These are phyloP conservation scores for Amblyornis subalaris DNA, from an alignment of 2,113 vertebrate genomes.

Conservation along the genomic window DNA sequence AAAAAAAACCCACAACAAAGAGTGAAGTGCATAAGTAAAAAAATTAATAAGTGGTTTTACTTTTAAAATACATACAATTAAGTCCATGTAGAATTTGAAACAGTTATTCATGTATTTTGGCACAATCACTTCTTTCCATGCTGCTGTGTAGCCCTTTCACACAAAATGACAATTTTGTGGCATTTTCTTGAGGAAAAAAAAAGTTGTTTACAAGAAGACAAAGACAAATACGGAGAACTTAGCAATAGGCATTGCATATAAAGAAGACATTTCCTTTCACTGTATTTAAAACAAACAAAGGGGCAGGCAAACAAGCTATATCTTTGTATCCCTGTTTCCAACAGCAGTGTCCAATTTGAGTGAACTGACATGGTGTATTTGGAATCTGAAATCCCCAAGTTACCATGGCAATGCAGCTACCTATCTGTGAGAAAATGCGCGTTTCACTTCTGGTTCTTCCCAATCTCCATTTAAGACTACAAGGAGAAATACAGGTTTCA, in stretches of 20 bases:
- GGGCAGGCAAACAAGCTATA: background rate
- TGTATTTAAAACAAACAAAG: background rate
- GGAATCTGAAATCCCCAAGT: constrained; percentile 6
- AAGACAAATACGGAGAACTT: background rate
- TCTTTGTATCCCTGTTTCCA: background rate
- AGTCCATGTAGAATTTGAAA: background rate
- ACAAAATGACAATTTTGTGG: background rate
- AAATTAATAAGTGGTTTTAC: background rate
- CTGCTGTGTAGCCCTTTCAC: background rate
- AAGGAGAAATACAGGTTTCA: background rate
- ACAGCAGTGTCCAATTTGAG: background rate
- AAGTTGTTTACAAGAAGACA: background rate
- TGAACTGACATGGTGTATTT: background rate
- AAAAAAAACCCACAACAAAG: background rate
- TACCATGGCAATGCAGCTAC: constrained; percentile 35
- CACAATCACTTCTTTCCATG: background rate
- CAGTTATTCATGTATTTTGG: background rate
- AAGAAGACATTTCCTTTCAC: background rate
- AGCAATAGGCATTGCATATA: background rate
- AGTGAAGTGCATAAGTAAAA: background rate
- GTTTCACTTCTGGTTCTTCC: constrained; percentile 3
- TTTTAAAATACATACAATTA: background rate
- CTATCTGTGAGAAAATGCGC: background rate
- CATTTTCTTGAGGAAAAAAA: background rate
- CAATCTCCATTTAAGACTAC: background rate